Evolutionary conservation across 2,113 vertebrate genomes (phyloP).

Genomic region (Bucco capensis): DNA sequence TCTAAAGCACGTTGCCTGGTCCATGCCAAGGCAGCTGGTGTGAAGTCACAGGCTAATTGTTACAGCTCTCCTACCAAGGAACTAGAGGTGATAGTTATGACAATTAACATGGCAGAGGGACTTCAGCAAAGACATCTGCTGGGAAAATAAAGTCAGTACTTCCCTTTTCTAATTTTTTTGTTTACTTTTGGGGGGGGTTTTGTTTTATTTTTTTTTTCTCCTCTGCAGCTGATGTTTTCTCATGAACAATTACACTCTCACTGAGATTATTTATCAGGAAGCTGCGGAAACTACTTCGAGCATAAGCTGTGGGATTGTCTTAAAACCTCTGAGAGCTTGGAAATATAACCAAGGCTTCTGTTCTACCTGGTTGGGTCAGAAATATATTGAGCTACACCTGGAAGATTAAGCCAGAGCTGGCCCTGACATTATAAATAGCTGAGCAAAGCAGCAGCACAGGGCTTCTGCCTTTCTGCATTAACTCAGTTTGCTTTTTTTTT

Average conservation of each 20-base stretch:
- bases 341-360: not conserved
- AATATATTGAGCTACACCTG: constrained; percentile 28
- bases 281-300: not conserved
- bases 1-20: not conserved
- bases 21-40: constrained; percentile 45
- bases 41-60: constrained; percentile 48
- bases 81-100: constrained; percentile 18
- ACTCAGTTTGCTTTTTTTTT: constrained; percentile 2
- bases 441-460: not conserved
- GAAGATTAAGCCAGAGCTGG: constrained; percentile 38
- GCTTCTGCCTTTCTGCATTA: constrained; percentile 20
- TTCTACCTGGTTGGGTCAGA: constrained; percentile 45
- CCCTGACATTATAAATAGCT: constrained; percentile 6
- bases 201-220: not conserved
- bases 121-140: constrained; percentile 42
- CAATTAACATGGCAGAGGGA: constrained; percentile 17
- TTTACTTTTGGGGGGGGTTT: not conserved
- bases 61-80: constrained; percentile 38
- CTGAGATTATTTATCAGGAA: not conserved
- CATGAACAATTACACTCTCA: not conserved
- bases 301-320: not conserved
- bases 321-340: not conserved
- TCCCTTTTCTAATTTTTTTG: not conserved
- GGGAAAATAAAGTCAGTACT: constrained; percentile 4
- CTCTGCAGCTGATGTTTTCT: not conserved